Conservation (phyloP, 2,888 invertebrate species). For the Linnaemya vulpina region DNA sequence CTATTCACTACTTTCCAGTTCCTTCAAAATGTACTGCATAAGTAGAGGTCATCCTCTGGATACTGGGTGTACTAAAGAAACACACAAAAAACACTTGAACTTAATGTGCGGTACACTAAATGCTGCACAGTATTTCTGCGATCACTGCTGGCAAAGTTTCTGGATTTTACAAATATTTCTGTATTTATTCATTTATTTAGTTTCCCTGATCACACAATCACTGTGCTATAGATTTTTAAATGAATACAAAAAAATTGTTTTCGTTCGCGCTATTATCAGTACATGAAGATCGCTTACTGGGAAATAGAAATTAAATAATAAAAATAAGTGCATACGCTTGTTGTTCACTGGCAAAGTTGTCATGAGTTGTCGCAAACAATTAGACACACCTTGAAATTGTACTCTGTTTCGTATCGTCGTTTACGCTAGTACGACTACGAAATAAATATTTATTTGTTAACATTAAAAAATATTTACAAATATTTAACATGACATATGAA, state of each 20-base stretch:
- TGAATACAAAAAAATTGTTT: slow-evolving; percentile 25
- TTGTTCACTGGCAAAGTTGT: slow-evolving; percentile 48
- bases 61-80: too few species aligned
- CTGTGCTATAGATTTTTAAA: not conserved
- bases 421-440: not conserved
- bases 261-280: slow-evolving; percentile 48
- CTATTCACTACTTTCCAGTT: too few species aligned
- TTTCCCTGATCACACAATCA: not conserved
- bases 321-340: slow-evolving; percentile 59
- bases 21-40: too few species aligned
- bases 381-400: slow-evolving; percentile 44
- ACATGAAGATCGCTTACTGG: slow-evolving; percentile 29
- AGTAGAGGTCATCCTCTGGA: too few species aligned
- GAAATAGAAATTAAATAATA: slow-evolving; percentile 28
- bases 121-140: too few species aligned
- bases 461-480: slow-evolving; percentile 33
- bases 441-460: slow-evolving; percentile 12
- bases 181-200: not conserved
- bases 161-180: not conserved
- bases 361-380: slow-evolving; percentile 53
- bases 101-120: too few species aligned
- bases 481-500: slow-evolving; percentile 45
- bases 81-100: too few species aligned
- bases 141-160: not conserved
- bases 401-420: not conserved